A percentile compares a stretch with the other conserved stretches of the same genome.
Evolutionary conservation across 2,797 vertebrate species (phyloP).

Genomic region (Capromys pilorides): DNA sequence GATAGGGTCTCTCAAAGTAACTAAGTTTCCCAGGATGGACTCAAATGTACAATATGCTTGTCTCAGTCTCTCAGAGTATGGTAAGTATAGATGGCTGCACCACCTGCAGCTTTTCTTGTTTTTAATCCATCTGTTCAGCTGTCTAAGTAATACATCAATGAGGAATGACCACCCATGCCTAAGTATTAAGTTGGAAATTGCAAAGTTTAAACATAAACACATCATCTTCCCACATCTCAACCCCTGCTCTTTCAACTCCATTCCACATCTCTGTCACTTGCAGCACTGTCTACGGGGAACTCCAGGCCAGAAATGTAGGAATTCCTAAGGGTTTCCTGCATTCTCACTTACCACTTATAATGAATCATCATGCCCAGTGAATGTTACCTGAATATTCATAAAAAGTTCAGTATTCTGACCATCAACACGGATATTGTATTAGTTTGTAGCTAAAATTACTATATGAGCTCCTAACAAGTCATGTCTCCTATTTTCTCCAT

Average conservation of each 20-base stretch:
- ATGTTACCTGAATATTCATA: neutral
- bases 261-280: neutral
- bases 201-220: slow-evolving; percentile 22
- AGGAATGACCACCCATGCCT: neutral
- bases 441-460: slow-evolving; percentile 1
- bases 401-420: neutral
- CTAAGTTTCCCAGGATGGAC: neutral
- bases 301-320: neutral
- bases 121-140: neutral
- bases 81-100: neutral
- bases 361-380: neutral
- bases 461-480: neutral
- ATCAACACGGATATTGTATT: neutral
- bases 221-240: neutral
- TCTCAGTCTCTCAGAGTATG: neutral
- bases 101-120: neutral
- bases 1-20: neutral
- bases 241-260: neutral
- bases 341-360: slow-evolving; percentile 30
- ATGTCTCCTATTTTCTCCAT: neutral
- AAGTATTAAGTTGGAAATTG: neutral
- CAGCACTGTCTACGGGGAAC: neutral
- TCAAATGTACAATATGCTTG: neutral
- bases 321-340: neutral
- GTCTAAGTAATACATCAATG: neutral